Base-by-base conservation (phyloP, 2,797 vertebrate species). In the Takifugu ocellatus region DNA sequence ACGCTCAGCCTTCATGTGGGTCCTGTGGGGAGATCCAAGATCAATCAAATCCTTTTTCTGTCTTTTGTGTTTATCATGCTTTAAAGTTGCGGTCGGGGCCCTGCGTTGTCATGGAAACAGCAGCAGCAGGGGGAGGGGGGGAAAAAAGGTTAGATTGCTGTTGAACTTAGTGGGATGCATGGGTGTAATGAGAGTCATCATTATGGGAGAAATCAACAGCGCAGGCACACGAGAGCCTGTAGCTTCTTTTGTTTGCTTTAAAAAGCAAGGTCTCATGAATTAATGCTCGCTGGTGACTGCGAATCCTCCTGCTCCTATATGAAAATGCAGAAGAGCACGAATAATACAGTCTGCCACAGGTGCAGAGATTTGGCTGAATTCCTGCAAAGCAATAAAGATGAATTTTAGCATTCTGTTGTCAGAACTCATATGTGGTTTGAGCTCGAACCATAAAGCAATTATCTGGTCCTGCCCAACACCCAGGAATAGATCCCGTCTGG, bases 31-130 rank as follows among this genome's bases (percentile, higher is more conserved):
- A 76, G 68, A 68, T 63, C 68, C 51, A 15, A 82, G 82, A 88
- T 89, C 79, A 84, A 89, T 89, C 82, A 87, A 88, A 89, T 89
- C 82, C 77, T 86, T 90, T 89, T 88, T 86, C 80, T 72, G 75
- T 68, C 81, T 82, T 81, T 78, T 83, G 77, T 83, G 86, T 89
- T 90, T 79, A 87, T 84, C 78, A 53, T 29, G 51, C 74, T 80
- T 74, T 75, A 77, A 87, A 87, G 82, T 84, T 88, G 85, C 83
- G 78, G 77, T 70, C 61, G 78, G 81, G 77, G 77, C 70, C 63
- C 1, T 2, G 31, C 29, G 88, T 92, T 86, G 91, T 84, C 90
- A 92, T 92, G 86, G 91, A 86, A 92, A 92, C 91, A 81, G 83
- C 70, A 58, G 77, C 77, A 67, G 79, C 63, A 54, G 72, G 44